Conservation (phyloP, 2,888 invertebrate genomes). For the Ochlodes sylvanus region DNA sequence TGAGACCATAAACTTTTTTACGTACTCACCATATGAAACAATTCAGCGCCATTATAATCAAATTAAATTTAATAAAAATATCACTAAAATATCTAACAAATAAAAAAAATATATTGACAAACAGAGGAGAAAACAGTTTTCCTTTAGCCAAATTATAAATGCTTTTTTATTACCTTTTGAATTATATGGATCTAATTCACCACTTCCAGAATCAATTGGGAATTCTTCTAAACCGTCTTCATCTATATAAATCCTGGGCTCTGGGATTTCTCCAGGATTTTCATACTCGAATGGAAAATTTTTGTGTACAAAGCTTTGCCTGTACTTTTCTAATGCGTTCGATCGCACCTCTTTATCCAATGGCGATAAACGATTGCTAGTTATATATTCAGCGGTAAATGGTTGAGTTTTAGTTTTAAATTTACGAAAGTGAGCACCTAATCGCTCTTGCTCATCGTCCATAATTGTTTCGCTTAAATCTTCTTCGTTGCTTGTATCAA, state of each 20-base stretch:
- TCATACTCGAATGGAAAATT: constrained; percentile 81
- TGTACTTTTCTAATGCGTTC: constrained; percentile 76
- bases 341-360: constrained; percentile 75
- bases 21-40: no score
- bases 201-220: constrained; percentile 73
- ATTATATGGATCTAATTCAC: constrained; percentile 68
- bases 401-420: constrained; percentile 68
- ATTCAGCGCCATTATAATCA: no score
- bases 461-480: constrained; percentile 54
- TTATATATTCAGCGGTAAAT: constrained; percentile 75
- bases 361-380: constrained; percentile 69
- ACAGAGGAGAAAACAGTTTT: no score
- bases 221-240: constrained; percentile 79
- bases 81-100: no score
- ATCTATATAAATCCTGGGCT: constrained; percentile 84
- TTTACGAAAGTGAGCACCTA: constrained; percentile 78
- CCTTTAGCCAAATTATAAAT: no score
- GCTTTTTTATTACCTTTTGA: constrained; percentile 61
- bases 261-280: constrained; percentile 76
- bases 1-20: no score
- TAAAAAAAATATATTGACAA: no score
- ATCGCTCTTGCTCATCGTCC: constrained; percentile 81
- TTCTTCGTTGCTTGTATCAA: constrained; percentile 13
- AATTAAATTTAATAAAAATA: no score
- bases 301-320: constrained; percentile 76